A percentile compares a stretch with the other conserved stretches of the same genome.
These are phyloP conservation scores for Zapornia atra DNA, from an alignment of 2,113 vertebrate species.

Conservation along the genomic window DNA sequence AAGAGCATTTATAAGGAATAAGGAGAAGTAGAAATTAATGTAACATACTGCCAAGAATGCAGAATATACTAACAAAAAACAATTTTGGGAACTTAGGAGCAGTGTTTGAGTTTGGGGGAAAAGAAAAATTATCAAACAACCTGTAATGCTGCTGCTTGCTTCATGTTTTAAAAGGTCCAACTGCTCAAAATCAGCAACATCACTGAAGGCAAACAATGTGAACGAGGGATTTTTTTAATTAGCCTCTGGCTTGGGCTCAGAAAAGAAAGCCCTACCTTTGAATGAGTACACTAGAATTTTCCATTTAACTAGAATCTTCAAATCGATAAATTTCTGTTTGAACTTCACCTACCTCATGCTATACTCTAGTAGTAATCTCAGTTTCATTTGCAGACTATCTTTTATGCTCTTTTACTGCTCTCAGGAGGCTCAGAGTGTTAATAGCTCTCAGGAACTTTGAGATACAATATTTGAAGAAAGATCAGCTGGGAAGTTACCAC, in stretches of 20 bases:
- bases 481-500: background rate
- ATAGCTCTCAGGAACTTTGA: constrained; percentile 29
- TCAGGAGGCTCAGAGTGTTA: constrained; percentile 8
- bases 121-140: background rate
- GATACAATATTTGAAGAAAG: constrained; percentile 35
- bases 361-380: constrained; percentile 1
- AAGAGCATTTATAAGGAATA: background rate
- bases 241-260: background rate
- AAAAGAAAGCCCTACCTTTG: background rate
- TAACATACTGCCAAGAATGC: background rate
- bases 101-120: background rate
- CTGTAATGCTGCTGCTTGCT: background rate
- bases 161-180: background rate
- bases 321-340: constrained; percentile 39
- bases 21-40: background rate
- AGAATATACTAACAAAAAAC: background rate
- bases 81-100: background rate
- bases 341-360: background rate
- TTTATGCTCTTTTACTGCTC: constrained; percentile 1
- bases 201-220: background rate
- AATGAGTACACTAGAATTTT: background rate
- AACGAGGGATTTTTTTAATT: background rate
- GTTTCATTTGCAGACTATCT: constrained; percentile 43
- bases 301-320: constrained; percentile 7
- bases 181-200: background rate